Evolutionary conservation across 2,113 vertebrate genomes (phyloP), one percentile per base, ranked within the genome.

Genomic region (Plecturocebus donacophilus): DNA sequence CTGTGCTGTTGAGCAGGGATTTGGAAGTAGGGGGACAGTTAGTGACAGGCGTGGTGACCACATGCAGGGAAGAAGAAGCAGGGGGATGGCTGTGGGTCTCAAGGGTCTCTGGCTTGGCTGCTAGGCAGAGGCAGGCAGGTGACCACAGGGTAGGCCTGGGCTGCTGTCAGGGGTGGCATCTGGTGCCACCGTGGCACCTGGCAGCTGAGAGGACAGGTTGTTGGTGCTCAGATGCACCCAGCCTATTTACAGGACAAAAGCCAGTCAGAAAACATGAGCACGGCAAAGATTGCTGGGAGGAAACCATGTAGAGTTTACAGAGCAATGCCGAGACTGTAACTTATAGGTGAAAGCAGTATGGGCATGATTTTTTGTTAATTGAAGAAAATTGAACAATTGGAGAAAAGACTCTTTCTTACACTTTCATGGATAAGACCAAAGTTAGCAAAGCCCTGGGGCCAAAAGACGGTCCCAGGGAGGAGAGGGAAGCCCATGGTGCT

Each of bases 251-350:
- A 8, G 30, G 49, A 52, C 32, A 38, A 42, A 23, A 87, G 32
- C 56, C 38, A 61, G 2, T 42, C 27, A 10, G 3, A 76, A 68
- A 17, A 8, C 9, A 1, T 0, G 2, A 47, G 49, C n/a, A 9
- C 0, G 3, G 56, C 1, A 35, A 10, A 16, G 73, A 23, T 4
- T 0, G 14, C 5, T 17, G n/a, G 73, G 17, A 20, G 30, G 82
- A 42, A 77, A 9, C 49, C 5, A 1, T 0, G 5, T 3, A 1
- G 6, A 8, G 8, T n/a, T 0, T 23, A 61, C 3, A 38, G 32
- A 56, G 16, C 14, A 6, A 4, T 1, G 25, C 61, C 23, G 8
- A 23, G 6, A 32, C 5, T 12, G 10, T 12, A 0, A 61, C 66
- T 58, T 49, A 20, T 5, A 70, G 70, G 47, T 21, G 2, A 3